Evolutionary conservation across 2,113 vertebrate species (phyloP), one percentile per base, ranked within the genome.

Genomic region (Bufo gargarizans): DNA sequence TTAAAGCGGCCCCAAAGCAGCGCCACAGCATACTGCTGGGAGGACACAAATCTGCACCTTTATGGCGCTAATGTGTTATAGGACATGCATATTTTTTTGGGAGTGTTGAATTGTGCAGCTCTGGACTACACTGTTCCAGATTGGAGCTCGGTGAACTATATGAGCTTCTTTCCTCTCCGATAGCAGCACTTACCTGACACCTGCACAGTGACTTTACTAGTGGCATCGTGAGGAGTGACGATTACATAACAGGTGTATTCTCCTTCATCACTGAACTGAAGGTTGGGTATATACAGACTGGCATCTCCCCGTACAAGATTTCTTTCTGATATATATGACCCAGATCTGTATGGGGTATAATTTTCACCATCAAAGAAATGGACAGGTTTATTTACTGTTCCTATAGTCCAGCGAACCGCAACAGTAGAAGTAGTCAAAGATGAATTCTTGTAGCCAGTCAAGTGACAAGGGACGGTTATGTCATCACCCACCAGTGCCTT

Each of bases 241-340:
- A 0, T 22, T 19, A 92, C 69, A 33, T 53, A 20, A 6, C 74
- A 82, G 50, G 22, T 86, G 1, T 55, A 86, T 55, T n/a, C 83
- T 65, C 80, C 84, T 4, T 45, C 90, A 88, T 92, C 33, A 0
- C 88, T 59, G 82, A 88, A 6, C 65, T 92, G 82, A 77, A 85
- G 56, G 13, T 91, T 56, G 50, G 56, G 19, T 69, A 92, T 50
- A 59, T 86, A 56, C 22, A 90, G 77, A 17, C 59, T 12, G 55
- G 61, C 45, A 3, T 47, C 89, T 77, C 81, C 78, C 78, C 58
- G 83, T 17, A 72, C 1, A 7, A 72, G 33, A 2, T 4, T 2
- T 14, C 6, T 7, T 4, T 72, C 33, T 45, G 69, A 13, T 72
- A 72, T 72, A 72, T 45, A 6, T 6, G 69, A 72, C 22, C 69